phyloP scores from a whole-genome alignment of 2,113 vertebrate genomes.

The Lepus europaeus region DNA sequence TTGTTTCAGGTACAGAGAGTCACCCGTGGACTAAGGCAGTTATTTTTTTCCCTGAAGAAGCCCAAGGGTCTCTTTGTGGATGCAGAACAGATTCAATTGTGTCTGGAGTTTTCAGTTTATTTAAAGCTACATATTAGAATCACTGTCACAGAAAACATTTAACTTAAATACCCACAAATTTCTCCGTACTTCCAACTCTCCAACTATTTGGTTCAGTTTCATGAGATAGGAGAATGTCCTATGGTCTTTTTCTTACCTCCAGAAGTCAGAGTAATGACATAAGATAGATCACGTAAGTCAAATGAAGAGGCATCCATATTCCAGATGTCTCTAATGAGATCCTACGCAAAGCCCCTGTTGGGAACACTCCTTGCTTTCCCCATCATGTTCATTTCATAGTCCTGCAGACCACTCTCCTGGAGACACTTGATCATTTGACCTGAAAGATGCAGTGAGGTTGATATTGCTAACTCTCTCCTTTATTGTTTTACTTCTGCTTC shows the following conservation, averaged over 20 bases:
- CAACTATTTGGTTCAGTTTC: neutral
- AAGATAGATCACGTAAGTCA: neutral
- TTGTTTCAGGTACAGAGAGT: neutral
- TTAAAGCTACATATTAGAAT: neutral
- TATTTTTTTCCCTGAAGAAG: neutral
- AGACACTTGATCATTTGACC: neutral
- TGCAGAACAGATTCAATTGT: neutral
- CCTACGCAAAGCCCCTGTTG: rapidly evolving
- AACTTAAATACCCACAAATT: neutral
- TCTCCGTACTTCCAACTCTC: neutral
- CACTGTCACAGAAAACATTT: neutral
- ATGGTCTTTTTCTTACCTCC: neutral
- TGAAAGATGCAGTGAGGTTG: neutral
- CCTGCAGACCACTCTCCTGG: rapidly evolving
- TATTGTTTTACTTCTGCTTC: neutral
- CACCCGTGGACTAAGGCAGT: neutral
- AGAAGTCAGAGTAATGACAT: neutral
- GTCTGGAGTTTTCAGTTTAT: neutral
- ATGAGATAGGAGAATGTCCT: neutral
- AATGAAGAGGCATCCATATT: neutral
- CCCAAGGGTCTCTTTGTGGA: neutral
- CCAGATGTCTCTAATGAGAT: neutral
- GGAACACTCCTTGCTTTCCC: too few relatives aligned
- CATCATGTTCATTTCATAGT: rapidly evolving
- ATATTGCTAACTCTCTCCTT: neutral